Percentiles rank a stretch among this genome's conserved stretches.
Evolutionary conservation across 2,797 vertebrate species (phyloP).

Genomic region (Scleropages formosus): DNA sequence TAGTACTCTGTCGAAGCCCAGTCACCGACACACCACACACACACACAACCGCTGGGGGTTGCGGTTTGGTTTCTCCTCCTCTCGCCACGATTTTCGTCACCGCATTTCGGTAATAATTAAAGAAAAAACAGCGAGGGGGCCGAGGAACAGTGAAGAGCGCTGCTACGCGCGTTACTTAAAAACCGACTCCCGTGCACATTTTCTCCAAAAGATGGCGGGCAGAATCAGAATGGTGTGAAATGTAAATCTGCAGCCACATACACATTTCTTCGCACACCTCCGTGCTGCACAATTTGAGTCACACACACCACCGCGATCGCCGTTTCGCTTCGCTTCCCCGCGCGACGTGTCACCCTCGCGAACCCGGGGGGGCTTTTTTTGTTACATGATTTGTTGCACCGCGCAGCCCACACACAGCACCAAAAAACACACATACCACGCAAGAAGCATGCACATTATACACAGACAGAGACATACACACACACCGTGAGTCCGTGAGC

Average conservation of each 20-base stretch:
- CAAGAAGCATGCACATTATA: no score
- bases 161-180: no score
- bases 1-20: no score
- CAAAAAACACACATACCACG: conserved; percentile 47
- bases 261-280: conserved; percentile 27
- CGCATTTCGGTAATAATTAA: no score
- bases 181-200: conserved; percentile 38
- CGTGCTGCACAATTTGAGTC: not conserved
- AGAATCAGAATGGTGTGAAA: conserved; percentile 44
- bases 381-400: conserved; percentile 69
- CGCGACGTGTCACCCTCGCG: conserved; percentile 44
- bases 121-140: no score
- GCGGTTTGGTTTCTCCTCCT: no score
- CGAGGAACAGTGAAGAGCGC: no score
- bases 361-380: conserved; percentile 65
- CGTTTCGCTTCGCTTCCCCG: conserved; percentile 32
- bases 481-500: conserved; percentile 2
- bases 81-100: no score
- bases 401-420: conserved; percentile 61
- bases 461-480: no score
- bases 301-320: conserved; percentile 6
- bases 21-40: no score
- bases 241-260: conserved; percentile 12
- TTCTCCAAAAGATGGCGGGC: conserved; percentile 80
- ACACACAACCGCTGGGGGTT: no score